Evolutionary conservation across 2,113 vertebrate species (phyloP).

Genomic region (Nothoprocta perdicaria): DNA sequence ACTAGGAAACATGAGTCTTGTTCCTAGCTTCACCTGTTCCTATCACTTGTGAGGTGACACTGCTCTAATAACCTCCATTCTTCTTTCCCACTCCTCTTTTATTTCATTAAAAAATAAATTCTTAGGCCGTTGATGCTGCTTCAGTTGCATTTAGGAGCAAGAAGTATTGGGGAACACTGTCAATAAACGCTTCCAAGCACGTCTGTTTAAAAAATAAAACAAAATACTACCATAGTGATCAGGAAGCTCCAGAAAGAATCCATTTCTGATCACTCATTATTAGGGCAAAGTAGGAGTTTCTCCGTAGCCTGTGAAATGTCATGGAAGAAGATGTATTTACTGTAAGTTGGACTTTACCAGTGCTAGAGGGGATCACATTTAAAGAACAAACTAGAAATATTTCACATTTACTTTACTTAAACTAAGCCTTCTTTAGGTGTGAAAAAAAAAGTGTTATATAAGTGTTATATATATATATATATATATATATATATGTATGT

Average conservation of each 20-base stretch:
- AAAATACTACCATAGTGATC: neutral
- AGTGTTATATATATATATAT: neutral
- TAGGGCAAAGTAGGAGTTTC: neutral
- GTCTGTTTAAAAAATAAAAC: neutral
- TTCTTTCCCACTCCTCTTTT: neutral
- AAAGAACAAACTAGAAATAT: neutral
- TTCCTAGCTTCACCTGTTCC: neutral
- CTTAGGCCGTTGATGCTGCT: neutral
- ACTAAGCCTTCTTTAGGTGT: neutral
- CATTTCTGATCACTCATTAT: neutral
- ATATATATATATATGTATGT: neutral
- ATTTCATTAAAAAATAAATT: neutral
- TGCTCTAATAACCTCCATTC: neutral
- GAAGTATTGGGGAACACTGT: neutral
- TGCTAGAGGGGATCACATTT: rapidly evolving
- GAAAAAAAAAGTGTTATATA: neutral
- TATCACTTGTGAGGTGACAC: neutral
- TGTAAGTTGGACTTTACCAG: neutral
- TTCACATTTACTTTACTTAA: neutral
- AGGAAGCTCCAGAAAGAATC: neutral
- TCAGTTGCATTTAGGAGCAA: neutral
- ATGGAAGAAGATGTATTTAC: neutral
- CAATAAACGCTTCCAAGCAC: neutral
- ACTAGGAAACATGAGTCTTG: neutral
- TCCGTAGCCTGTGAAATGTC: neutral